Evolutionary conservation across 2,888 invertebrate species (phyloP).

Genomic region (Perizoma flavofasciatum): DNA sequence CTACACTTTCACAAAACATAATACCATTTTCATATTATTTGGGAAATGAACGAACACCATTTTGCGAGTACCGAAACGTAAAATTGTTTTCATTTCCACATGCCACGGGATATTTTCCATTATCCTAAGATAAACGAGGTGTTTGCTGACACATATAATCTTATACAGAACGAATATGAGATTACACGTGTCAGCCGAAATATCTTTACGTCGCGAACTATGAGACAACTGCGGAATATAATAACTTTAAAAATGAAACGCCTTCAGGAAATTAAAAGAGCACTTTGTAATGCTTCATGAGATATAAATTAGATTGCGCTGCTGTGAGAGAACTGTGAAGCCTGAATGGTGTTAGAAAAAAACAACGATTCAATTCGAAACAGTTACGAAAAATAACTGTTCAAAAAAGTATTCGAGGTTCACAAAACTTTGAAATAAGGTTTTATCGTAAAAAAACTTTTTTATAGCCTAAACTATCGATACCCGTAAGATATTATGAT

Average conservation of each 20-base stretch:
- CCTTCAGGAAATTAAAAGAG: slow-evolving; percentile 26
- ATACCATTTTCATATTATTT: too few relatives aligned
- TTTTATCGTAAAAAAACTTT: too few relatives aligned
- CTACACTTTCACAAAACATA: too few relatives aligned
- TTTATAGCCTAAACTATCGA: too few relatives aligned
- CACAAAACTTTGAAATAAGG: too few relatives aligned
- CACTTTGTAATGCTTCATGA: slow-evolving; percentile 19
- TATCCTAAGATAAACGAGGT: slow-evolving; percentile 69
- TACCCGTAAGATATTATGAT: too few relatives aligned
- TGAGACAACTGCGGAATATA: slow-evolving; percentile 34
- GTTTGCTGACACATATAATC: slow-evolving; percentile 72
- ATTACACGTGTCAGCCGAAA: slow-evolving; percentile 70
- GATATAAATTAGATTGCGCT: slow-evolving; percentile 17
- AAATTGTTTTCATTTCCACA: slow-evolving; percentile 54
- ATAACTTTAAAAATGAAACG: slow-evolving; percentile 29
- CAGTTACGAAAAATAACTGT: too few relatives aligned
- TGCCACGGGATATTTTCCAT: slow-evolving; percentile 58
- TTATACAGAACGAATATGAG: slow-evolving; percentile 66
- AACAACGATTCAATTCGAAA: not conserved
- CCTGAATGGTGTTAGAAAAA: slow-evolving; percentile 2
- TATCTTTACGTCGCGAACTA: slow-evolving; percentile 37
- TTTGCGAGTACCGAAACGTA: slow-evolving; percentile 42
- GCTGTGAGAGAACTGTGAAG: slow-evolving; percentile 10
- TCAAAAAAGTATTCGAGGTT: too few relatives aligned
- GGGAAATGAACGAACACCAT: slow-evolving; percentile 2